A percentile compares a stretch with the other conserved stretches of the same genome.
Conservation (phyloP, 2,797 vertebrate species). For the Cyclopterus lumpus region DNA sequence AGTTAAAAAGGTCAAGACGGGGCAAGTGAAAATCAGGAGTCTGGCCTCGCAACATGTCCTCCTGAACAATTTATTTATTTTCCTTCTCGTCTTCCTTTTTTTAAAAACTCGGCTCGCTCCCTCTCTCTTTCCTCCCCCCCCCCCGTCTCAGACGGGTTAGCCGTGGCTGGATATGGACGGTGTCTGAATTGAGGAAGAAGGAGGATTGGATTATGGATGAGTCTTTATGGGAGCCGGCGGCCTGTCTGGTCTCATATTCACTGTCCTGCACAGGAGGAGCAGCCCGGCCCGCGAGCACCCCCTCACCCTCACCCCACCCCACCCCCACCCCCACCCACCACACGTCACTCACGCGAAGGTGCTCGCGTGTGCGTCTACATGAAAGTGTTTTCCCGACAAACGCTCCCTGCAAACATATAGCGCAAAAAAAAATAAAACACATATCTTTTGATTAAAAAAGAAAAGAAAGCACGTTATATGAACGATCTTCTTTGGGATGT, state of each 20-base stretch:
- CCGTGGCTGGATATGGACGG: conserved; percentile 45
- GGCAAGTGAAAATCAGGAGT: conserved; percentile 51
- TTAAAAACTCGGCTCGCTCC: not conserved
- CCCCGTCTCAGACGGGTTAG: conserved; percentile 46
- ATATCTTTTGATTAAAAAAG: not conserved
- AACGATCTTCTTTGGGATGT: not conserved
- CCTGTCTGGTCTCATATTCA: conserved; percentile 73
- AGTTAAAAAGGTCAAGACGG: conserved; percentile 60
- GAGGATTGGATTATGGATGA: conserved; percentile 77
- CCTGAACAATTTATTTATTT: conserved; percentile 9
- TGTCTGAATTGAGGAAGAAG: conserved; percentile 59
- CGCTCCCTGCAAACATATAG: conserved; percentile 1
- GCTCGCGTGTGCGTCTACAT: conserved; percentile 27
- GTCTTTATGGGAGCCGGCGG: conserved; percentile 70
- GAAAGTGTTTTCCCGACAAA: conserved; percentile 3
- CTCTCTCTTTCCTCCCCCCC: not conserved
- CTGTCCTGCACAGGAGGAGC: conserved; percentile 64
- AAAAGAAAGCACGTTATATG: not conserved
- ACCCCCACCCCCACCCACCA: conserved; percentile 36
- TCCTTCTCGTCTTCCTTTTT: conserved; percentile 8
- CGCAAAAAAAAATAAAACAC: no score
- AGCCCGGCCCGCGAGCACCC: conserved; percentile 63
- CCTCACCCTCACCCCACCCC: conserved; percentile 49
- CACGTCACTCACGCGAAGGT: conserved; percentile 61
- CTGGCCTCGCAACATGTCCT: conserved; percentile 18